Percentiles rank a stretch among this genome's conserved stretches.
Conservation (phyloP, 2,113 vertebrate genomes). For the Phyllostomus discolor region DNA sequence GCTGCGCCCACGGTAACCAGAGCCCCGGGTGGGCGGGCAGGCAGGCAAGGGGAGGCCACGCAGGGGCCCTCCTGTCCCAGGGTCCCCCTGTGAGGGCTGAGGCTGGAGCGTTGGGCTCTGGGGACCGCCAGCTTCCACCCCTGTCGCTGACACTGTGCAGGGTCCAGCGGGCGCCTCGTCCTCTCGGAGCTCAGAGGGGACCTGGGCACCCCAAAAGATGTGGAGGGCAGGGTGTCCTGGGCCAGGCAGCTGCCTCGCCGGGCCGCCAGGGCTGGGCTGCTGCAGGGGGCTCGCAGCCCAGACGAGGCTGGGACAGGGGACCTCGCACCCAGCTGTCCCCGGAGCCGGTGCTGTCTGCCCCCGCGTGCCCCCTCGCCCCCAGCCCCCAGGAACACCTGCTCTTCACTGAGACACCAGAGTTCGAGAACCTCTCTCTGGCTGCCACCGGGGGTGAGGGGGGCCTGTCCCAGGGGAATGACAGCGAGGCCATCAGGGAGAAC, state of each 20-base stretch:
- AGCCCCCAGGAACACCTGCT: background rate
- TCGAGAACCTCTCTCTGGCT: background rate
- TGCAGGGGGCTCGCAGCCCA: background rate
- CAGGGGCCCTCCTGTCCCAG: background rate
- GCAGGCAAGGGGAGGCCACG: background rate
- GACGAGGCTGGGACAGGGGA: background rate
- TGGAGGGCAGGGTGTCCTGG: too few species aligned
- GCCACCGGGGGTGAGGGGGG: rapidly evolving
- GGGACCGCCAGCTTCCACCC: background rate
- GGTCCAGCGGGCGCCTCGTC: rapidly evolving
- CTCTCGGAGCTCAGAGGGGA: background rate
- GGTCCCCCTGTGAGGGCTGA: background rate
- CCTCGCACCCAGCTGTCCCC: background rate
- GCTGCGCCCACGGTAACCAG: background rate
- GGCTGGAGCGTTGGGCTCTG: background rate
- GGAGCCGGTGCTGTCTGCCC: background rate
- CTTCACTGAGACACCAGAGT: background rate
- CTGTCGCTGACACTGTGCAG: rapidly evolving
- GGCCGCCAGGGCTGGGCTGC: background rate
- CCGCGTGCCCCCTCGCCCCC: rapidly evolving
- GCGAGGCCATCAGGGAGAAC: background rate
- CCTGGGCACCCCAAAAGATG: rapidly evolving
- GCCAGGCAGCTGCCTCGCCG: rapidly evolving
- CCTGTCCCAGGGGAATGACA: rapidly evolving
- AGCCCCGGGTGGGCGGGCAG: background rate